Conservation (phyloP, 2,113 vertebrate genomes). For the Heterochromis multidens region DNA sequence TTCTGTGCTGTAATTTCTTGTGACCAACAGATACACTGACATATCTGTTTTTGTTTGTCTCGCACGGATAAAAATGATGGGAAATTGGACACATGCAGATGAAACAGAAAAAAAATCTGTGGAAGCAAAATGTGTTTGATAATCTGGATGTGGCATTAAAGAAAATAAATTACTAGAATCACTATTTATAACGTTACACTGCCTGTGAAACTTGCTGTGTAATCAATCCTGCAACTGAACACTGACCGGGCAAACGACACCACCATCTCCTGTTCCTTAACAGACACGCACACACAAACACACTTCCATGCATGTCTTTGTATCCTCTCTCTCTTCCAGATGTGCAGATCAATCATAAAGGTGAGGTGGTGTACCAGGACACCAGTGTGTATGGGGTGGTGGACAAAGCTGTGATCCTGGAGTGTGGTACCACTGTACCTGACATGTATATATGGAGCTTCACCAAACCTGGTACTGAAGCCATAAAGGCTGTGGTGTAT, state of each 20-base stretch:
- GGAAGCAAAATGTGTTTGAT: not conserved
- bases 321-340: slow-evolving; percentile 52
- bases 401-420: slow-evolving; percentile 76
- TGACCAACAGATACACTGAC: not conserved
- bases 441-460: slow-evolving; percentile 88
- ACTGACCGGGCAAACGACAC: slow-evolving; percentile 41
- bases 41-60: not conserved
- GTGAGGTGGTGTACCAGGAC: slow-evolving; percentile 70
- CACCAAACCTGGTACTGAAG: slow-evolving; percentile 70
- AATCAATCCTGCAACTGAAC: slow-evolving; percentile 56
- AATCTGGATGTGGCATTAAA: not conserved
- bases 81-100: not conserved
- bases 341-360: slow-evolving; percentile 56
- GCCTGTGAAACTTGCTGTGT: slow-evolving; percentile 14
- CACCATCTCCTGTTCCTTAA: slow-evolving; percentile 24
- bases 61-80: not conserved
- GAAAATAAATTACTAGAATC: not conserved
- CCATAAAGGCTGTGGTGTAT: slow-evolving; percentile 72
- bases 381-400: slow-evolving; percentile 75
- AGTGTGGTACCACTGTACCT: slow-evolving; percentile 65
- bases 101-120: not conserved
- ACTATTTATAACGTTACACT: not conserved
- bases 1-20: not conserved
- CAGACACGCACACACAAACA: not conserved
- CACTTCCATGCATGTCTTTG: not conserved